These are phyloP conservation scores for Nomada lathburiana DNA, from an alignment of 2,888 invertebrate species.

Conservation along the genomic window DNA sequence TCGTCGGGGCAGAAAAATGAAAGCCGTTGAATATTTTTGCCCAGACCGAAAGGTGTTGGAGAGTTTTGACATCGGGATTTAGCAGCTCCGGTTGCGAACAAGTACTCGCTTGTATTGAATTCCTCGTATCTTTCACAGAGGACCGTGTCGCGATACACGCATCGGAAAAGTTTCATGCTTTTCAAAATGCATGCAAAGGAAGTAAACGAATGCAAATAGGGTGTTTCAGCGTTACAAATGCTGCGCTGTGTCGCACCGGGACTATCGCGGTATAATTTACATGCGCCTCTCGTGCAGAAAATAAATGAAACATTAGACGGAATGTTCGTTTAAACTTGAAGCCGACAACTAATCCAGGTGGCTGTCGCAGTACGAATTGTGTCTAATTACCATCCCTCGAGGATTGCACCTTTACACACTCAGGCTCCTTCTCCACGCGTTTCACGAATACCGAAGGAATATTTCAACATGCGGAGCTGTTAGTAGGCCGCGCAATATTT, in stretches of 20 bases:
- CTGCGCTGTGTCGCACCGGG: conserved; percentile 3
- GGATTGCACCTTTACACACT: conserved; percentile 39
- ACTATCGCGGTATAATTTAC: conserved; percentile 7
- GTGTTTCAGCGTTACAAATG: conserved; percentile 1
- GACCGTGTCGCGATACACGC: too few species aligned
- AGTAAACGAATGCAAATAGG: neutral
- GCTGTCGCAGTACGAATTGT: conserved; percentile 36
- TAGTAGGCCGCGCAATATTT: too few species aligned
- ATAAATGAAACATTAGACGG: conserved; percentile 64
- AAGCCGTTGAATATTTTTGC: conserved; percentile 20
- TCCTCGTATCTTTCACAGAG: too few species aligned
- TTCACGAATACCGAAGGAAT: neutral
- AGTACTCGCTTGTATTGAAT: too few species aligned
- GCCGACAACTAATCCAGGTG: conserved; percentile 47
- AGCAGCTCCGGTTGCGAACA: neutral
- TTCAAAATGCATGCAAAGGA: too few species aligned
- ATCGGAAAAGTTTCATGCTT: too few species aligned
- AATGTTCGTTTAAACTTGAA: conserved; percentile 63
- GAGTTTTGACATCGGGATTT: neutral
- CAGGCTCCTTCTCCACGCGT: conserved; percentile 32
- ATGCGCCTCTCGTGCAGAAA: conserved; percentile 1
- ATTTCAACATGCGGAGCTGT: neutral
- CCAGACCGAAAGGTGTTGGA: neutral
- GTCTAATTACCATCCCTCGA: conserved; percentile 57
- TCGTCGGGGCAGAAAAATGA: conserved; percentile 1